Evolutionary conservation across 2,113 vertebrate species (phyloP).

Genomic region (Percina caprodes): DNA sequence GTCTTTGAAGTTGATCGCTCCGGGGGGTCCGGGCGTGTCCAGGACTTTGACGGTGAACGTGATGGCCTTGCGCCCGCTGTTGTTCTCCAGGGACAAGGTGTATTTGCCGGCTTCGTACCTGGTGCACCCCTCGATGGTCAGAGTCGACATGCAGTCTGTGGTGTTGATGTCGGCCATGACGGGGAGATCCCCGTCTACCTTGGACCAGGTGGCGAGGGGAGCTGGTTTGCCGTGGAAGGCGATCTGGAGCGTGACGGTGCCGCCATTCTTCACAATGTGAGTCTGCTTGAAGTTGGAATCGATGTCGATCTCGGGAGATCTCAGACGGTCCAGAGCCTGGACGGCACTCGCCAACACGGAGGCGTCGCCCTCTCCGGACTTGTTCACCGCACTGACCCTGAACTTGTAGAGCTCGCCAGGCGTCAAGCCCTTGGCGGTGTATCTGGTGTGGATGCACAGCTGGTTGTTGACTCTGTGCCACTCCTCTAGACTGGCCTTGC

Average conservation of each 20-base stretch:
- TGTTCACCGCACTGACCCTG: conserved; percentile 94
- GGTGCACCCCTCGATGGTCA: conserved; percentile 94
- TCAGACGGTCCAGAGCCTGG: conserved; percentile 92
- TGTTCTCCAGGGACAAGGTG: conserved; percentile 95
- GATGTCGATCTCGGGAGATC: conserved; percentile 94
- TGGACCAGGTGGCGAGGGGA: conserved; percentile 94
- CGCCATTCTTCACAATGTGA: conserved; percentile 93
- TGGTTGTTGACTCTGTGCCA: conserved; percentile 96
- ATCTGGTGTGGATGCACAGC: conserved; percentile 92
- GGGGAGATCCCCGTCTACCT: conserved; percentile 90
- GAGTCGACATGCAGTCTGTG: conserved; percentile 92
- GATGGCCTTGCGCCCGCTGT: conserved; percentile 93
- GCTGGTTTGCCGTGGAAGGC: conserved; percentile 92
- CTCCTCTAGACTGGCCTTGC: conserved; percentile 94
- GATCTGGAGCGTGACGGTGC: conserved; percentile 89
- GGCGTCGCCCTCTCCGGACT: conserved; percentile 92
- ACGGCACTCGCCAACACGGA: conserved; percentile 89
- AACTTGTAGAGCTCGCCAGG: conserved; percentile 97
- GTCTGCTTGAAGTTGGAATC: conserved; percentile 97
- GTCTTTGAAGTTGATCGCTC: conserved; percentile 94
- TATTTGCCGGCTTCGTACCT: conserved; percentile 97
- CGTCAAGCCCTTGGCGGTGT: conserved; percentile 90
- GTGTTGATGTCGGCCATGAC: conserved; percentile 92
- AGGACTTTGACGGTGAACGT: conserved; percentile 97
- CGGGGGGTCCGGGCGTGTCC: conserved; percentile 96